Evolutionary conservation across 2,797 vertebrate species (phyloP).

Genomic region (Lepus townsendii): DNA sequence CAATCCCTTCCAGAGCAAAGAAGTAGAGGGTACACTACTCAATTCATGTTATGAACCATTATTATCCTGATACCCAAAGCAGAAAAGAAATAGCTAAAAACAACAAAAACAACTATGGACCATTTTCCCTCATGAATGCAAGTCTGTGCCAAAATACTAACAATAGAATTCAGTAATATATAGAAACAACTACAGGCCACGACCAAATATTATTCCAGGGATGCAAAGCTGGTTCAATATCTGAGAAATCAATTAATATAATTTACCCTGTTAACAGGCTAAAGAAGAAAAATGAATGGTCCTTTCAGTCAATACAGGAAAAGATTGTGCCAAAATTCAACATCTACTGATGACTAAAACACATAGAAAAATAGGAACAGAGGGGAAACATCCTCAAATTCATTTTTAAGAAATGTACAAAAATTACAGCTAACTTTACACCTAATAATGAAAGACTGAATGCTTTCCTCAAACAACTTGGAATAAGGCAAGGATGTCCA

Average conservation of each 20-base stretch:
- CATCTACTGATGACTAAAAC: not conserved
- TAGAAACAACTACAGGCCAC: not conserved
- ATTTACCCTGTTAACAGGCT: not conserved
- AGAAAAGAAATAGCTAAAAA: not conserved
- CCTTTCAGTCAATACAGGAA: not conserved
- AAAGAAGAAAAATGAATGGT: not conserved
- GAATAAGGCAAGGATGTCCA: not conserved
- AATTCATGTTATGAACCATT: not conserved
- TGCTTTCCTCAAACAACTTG: not conserved
- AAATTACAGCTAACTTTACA: not conserved
- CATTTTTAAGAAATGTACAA: not conserved
- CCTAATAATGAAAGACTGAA: not conserved
- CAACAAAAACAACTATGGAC: not conserved
- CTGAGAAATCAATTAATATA: constrained; percentile 1
- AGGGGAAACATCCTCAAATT: not conserved
- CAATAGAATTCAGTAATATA: not conserved
- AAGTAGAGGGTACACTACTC: not conserved
- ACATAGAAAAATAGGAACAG: not conserved
- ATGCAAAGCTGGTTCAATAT: not conserved
- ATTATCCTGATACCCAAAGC: not conserved
- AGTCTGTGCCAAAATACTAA: not conserved
- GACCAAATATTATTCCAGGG: not conserved
- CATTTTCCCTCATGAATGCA: not conserved
- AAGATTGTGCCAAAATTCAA: not conserved
- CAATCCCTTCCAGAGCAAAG: not conserved